phyloP scores from a whole-genome alignment of 2,113 vertebrate species.

The Prunella himalayana region DNA sequence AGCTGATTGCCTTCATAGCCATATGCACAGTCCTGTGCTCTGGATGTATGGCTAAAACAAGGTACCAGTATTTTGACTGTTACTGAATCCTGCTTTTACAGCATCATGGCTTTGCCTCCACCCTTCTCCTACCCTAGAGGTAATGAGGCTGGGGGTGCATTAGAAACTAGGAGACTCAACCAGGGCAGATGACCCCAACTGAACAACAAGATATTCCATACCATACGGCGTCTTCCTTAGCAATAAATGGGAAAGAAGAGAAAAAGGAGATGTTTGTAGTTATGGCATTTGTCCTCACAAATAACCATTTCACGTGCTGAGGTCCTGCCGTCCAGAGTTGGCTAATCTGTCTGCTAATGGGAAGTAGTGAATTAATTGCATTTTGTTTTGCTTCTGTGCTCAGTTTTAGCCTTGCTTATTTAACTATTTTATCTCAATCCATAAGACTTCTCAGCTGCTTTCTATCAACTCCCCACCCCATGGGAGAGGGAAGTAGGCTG shows the following conservation, averaged over 20 bases:
- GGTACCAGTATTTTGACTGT: not conserved
- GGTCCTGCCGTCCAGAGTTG: not conserved
- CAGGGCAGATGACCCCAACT: not conserved
- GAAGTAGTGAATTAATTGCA: not conserved
- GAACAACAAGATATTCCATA: not conserved
- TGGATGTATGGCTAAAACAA: not conserved
- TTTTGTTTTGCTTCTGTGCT: not conserved
- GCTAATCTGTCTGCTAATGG: not conserved
- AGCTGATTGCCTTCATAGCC: not conserved
- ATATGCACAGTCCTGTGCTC: fast-evolving
- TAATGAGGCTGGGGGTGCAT: not conserved
- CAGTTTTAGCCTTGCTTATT: not conserved
- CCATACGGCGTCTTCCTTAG: fast-evolving
- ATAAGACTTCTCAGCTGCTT: not conserved
- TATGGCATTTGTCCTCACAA: not conserved
- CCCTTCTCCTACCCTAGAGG: not conserved
- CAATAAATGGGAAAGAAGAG: not conserved
- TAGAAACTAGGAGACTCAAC: not conserved
- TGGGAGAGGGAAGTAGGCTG: not conserved
- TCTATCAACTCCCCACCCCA: not conserved
- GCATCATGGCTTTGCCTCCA: not conserved
- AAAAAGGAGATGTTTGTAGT: not conserved
- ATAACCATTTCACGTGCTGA: not conserved
- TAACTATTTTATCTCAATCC: not conserved
- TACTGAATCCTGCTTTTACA: not conserved